Evolutionary conservation across 2,113 vertebrate species (phyloP).

Genomic region (Anoplopoma fimbria): DNA sequence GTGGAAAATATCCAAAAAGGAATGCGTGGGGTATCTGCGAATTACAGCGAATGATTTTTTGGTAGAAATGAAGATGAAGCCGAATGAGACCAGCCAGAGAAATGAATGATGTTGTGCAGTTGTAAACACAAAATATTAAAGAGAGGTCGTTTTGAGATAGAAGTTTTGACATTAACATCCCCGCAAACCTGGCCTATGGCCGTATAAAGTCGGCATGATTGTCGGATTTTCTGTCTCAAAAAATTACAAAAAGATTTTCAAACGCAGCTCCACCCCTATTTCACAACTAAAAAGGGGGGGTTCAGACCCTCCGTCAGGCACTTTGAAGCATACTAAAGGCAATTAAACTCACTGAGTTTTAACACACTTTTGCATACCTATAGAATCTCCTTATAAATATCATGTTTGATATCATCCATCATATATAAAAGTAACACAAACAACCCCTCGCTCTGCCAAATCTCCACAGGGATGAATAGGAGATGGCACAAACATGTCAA

Average conservation of each 20-base stretch:
- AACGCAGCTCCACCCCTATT: neutral
- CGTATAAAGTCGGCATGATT: neutral
- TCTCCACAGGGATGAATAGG: slow-evolving; percentile 37
- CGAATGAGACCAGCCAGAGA: too few relatives aligned
- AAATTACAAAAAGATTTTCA: neutral
- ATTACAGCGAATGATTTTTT: too few relatives aligned
- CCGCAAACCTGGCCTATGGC: neutral
- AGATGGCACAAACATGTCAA: slow-evolving; percentile 41
- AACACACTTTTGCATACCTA: neutral
- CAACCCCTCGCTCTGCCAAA: slow-evolving; percentile 6
- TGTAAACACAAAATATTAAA: too few relatives aligned
- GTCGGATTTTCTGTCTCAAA: neutral
- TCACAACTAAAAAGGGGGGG: neutral
- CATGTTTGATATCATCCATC: neutral
- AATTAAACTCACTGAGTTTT: neutral
- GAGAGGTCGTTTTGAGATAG: too few relatives aligned
- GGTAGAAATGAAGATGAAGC: too few relatives aligned
- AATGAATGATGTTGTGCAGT: too few relatives aligned
- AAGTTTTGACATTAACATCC: neutral
- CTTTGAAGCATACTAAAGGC: neutral
- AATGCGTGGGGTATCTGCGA: too few relatives aligned
- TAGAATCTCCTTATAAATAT: neutral
- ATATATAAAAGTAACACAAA: slow-evolving; percentile 26
- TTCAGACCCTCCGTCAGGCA: neutral
- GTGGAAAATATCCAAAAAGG: too few relatives aligned